phyloP scores from a whole-genome alignment of 2,888 invertebrate genomes.

The Psylliodes chrysocephalus region DNA sequence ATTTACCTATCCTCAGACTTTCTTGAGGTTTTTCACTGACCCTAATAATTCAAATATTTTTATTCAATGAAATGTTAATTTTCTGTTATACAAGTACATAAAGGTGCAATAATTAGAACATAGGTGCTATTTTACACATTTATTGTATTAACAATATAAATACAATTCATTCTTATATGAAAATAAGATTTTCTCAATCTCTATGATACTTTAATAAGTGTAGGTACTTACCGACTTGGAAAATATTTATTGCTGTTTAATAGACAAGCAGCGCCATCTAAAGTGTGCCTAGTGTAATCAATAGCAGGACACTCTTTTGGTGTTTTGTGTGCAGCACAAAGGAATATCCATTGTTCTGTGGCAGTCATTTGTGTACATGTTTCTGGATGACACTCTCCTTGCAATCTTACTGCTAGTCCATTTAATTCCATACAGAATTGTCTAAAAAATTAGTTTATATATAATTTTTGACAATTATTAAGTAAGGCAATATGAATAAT shows the following conservation, averaged over 20 bases:
- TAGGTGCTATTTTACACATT: no score
- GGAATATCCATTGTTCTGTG: slow-evolving; percentile 99
- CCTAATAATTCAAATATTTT: no score
- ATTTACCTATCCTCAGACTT: no score
- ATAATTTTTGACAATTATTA: not conserved
- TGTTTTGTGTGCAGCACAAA: slow-evolving; percentile 99
- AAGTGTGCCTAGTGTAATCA: slow-evolving; percentile 97
- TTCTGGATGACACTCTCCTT: slow-evolving; percentile 95
- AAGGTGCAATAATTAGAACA: no score
- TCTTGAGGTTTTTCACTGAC: no score
- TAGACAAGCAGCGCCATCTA: slow-evolving; percentile 98
- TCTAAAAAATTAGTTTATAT: slow-evolving; percentile 65
- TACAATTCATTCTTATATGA: no score
- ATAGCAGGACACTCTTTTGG: slow-evolving; percentile 99
- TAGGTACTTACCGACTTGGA: slow-evolving; percentile 90
- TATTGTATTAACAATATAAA: no score
- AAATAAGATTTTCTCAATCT: no score
- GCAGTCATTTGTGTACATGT: slow-evolving; percentile 99
- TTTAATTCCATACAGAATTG: slow-evolving; percentile 99
- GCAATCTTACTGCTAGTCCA: slow-evolving; percentile 95
- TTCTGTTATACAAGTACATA: no score
- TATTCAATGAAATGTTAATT: no score
- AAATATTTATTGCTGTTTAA: slow-evolving; percentile 99
- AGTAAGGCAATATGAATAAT: not conserved
- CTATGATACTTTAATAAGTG: no score